Evolutionary conservation across 2,113 vertebrate species (phyloP), one percentile per base, ranked within the genome.

Genomic region (Lathamus discolor): DNA sequence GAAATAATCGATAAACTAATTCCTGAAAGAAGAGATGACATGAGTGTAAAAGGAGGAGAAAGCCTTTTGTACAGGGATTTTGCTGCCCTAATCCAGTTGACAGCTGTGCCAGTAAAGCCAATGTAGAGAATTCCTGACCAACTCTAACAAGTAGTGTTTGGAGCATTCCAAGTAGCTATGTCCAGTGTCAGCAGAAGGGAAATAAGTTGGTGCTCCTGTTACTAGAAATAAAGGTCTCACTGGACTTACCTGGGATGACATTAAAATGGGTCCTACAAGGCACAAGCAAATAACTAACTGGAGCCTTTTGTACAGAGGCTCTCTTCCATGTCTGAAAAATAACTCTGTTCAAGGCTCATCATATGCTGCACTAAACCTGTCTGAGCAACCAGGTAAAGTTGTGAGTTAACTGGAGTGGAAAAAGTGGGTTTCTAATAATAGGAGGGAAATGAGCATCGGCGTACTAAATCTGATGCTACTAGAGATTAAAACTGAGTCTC

Each of bases 281-380:
- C 61, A 29, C 0, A 2, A 64, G 35, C 43, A 88, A 24, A 1
- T 74, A 52, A 69, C n/a, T 49, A 22, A 15, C 28, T 17, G 41
- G 13, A 82, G 61, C 62, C 24, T 85, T 64, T 29, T 85, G 0
- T 43, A 19, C 19, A 41, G 55, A 16, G 74, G 46, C 33, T 31
- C 4, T 51, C 33, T 69, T 54, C 63, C 51, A 3, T n/a, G 16
- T 33, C 13, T 82, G 78, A 48, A 64, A 55, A 55, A 33, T 39
- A 2, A 7, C 69, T 43, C 17, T 63, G 10, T 82, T 49, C 15
- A 18, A 43, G 75, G 48, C 52, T 83, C 6, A 2, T 25, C 3
- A 0, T 17, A 29, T 52, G 54, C 5, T 37, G 31, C 28, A 1
- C n/a, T 4, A 13, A 37, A 23, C 35, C 33, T 76, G 0, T 55